These are phyloP conservation scores for Haliclona indistincta DNA, from an alignment of 37 sponge, comb jelly and placozoan genomes.

Conservation along the genomic window DNA sequence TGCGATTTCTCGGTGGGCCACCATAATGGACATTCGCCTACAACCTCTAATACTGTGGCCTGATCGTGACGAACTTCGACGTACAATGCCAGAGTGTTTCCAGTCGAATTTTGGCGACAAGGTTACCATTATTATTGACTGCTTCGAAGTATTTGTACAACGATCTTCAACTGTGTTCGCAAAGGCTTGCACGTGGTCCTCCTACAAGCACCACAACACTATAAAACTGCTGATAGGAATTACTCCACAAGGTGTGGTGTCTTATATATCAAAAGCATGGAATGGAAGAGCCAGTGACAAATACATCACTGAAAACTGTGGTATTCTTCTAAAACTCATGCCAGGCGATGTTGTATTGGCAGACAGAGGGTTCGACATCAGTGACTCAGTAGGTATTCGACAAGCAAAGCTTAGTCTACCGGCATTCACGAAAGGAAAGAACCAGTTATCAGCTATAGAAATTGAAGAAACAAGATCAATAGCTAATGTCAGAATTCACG, in stretches of 20 bases:
- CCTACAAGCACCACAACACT: conserved; percentile 25
- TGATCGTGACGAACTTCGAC: conserved; percentile 1
- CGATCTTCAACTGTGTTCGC: conserved; percentile 16
- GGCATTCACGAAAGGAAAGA: conserved; percentile 17
- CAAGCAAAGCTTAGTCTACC: conserved; percentile 11
- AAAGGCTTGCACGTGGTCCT: conserved; percentile 22
- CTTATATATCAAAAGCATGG: conserved; percentile 60
- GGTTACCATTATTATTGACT: conserved; percentile 17
- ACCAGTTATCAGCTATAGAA: conserved; percentile 45
- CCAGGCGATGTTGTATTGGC: conserved; percentile 52
- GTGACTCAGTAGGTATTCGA: conserved; percentile 1
- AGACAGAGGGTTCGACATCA: conserved; percentile 22
- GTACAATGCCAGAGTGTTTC: conserved; percentile 23
- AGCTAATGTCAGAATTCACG: conserved; percentile 69
- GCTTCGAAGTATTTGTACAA: conserved; percentile 12
- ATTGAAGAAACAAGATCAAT: conserved; percentile 10
- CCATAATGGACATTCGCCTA: background rate
- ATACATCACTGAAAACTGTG: conserved; percentile 65
- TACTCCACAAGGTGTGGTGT: conserved; percentile 63
- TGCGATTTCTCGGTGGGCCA: background rate
- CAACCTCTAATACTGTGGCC: conserved; percentile 22
- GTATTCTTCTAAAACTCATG: conserved; percentile 45
- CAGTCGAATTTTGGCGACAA: conserved; percentile 6
- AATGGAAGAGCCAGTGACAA: conserved; percentile 73
- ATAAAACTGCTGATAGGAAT: conserved; percentile 25